Evolutionary conservation across 2,113 vertebrate genomes (phyloP).

Genomic region (Dipodomys spectabilis): DNA sequence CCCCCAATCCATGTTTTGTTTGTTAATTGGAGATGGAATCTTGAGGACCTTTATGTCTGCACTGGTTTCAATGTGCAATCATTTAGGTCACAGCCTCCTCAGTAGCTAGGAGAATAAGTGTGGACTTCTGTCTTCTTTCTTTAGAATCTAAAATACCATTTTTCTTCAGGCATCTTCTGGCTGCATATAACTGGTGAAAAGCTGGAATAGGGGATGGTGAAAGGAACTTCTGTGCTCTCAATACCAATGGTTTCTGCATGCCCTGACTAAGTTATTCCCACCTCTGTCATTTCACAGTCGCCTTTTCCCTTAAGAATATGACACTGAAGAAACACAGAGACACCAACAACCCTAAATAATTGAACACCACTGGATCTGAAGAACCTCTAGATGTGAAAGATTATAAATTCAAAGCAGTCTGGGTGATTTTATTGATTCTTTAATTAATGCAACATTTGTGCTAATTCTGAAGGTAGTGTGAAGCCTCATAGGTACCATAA

Average conservation of each 20-base stretch:
- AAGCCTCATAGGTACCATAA: slow-evolving; percentile 29
- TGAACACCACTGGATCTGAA: neutral
- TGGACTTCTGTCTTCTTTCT: neutral
- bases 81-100: too few species aligned
- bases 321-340: neutral
- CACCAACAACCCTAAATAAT: neutral
- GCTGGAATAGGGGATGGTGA: neutral
- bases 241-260: neutral
- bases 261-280: neutral
- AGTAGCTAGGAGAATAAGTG: too few species aligned
- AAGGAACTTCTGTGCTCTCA: neutral
- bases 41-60: too few species aligned
- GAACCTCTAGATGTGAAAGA: neutral
- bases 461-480: slow-evolving; percentile 51
- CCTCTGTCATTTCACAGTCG: neutral
- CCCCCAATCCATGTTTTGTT: too few species aligned
- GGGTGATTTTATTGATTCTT: slow-evolving; percentile 49
- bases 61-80: too few species aligned
- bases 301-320: neutral
- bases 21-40: too few species aligned
- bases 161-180: neutral
- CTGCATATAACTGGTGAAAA: neutral
- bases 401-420: neutral
- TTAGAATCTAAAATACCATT: neutral
- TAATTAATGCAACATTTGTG: slow-evolving; percentile 54